Conservation (phyloP, 2,113 vertebrate genomes). For the Burhinus bistriatus region DNA sequence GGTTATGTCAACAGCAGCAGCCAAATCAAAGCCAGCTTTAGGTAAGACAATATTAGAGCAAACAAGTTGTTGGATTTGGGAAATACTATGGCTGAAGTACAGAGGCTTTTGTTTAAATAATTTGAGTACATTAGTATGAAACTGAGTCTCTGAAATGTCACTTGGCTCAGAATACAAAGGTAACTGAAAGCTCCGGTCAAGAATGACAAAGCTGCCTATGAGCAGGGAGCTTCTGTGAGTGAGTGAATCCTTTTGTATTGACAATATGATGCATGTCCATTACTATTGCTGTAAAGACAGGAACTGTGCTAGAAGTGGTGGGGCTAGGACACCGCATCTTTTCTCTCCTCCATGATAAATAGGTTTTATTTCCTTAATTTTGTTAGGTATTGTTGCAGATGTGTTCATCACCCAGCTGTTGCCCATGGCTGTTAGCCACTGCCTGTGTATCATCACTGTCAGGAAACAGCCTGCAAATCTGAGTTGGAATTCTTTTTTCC, state of each 20-base stretch:
- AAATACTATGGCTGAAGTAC: not conserved
- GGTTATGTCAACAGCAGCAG: conserved; percentile 98
- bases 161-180: not conserved
- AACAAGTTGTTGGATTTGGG: not conserved
- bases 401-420: not conserved
- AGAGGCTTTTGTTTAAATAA: not conserved
- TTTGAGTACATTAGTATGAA: not conserved
- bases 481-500: not conserved
- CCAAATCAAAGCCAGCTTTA: conserved; percentile 99
- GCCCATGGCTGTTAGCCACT: not conserved
- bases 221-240: not conserved
- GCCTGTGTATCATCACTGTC: not conserved
- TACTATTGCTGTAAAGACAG: not conserved
- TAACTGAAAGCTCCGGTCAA: not conserved
- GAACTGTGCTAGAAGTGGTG: not conserved
- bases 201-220: not conserved
- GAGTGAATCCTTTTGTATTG: not conserved
- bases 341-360: not conserved
- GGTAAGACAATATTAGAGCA: conserved; percentile 70
- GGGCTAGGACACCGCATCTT: not conserved
- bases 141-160: not conserved
- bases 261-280: accelerated
- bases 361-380: not conserved
- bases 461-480: not conserved
- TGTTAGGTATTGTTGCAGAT: not conserved